These are phyloP conservation scores for Gobio occitaniae DNA, from an alignment of 2,797 vertebrate genomes.

Conservation along the genomic window DNA sequence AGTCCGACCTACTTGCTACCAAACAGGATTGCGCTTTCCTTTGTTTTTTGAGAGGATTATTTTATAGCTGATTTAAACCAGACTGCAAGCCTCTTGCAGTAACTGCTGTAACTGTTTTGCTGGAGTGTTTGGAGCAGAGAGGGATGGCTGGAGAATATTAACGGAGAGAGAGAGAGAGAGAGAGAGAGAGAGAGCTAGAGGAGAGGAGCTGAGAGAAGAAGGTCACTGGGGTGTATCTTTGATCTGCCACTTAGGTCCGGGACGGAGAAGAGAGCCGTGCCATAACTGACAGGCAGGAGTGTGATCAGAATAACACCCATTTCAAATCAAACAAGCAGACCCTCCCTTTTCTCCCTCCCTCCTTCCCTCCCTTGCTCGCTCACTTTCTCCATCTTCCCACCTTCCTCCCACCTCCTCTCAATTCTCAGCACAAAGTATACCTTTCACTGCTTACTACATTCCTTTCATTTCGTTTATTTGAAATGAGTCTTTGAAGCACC, in stretches of 20 bases:
- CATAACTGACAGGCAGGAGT: slow-evolving; percentile 60
- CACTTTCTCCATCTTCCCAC: not conserved
- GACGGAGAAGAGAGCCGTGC: slow-evolving; percentile 43
- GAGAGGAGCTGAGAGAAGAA: slow-evolving; percentile 23
- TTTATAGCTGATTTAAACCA: not conserved
- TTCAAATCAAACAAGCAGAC: slow-evolving; percentile 57
- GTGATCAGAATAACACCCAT: slow-evolving; percentile 69
- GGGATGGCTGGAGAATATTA: slow-evolving; percentile 38
- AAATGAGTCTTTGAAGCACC: slow-evolving; percentile 32
- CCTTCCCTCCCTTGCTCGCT: too few relatives aligned
- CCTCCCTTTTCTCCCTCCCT: slow-evolving; percentile 25
- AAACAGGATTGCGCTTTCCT: not conserved
- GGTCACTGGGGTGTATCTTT: slow-evolving; percentile 48
- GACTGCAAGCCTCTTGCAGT: not conserved
- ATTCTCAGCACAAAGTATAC: not conserved
- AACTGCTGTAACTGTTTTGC: slow-evolving; percentile 26
- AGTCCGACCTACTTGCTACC: not conserved
- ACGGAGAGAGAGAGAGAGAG: not conserved
- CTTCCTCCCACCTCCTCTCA: slow-evolving; percentile 19
- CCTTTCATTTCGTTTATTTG: slow-evolving; percentile 10
- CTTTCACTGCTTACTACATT: slow-evolving; percentile 30
- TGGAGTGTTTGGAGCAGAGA: slow-evolving; percentile 44
- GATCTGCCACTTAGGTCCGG: slow-evolving; percentile 38
- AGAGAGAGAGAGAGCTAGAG: not conserved
- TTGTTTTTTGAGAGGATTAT: not conserved